phyloP scores from a whole-genome alignment of 2,888 invertebrate genomes.

The Agapostemon virescens region DNA sequence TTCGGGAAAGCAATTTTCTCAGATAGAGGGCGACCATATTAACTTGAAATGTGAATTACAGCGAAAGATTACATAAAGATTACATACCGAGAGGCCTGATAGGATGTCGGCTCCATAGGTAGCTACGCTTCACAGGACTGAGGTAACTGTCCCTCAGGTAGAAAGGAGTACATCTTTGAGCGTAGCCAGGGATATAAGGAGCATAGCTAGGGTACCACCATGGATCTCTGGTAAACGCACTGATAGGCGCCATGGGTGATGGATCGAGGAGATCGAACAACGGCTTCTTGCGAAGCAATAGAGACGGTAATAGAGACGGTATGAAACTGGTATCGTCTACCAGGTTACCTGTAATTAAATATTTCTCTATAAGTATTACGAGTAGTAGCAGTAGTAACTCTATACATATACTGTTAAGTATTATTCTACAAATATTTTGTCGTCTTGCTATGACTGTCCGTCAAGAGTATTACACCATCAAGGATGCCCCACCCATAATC shows the following conservation, averaged over 20 bases:
- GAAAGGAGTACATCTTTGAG: constrained; percentile 87
- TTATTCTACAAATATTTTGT: too few relatives aligned
- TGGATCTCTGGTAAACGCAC: constrained; percentile 91
- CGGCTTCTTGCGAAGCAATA: constrained; percentile 80
- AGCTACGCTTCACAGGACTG: constrained; percentile 94
- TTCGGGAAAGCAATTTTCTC: not conserved
- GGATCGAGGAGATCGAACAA: constrained; percentile 89
- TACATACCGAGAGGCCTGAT: constrained; percentile 94
- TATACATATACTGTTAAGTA: too few relatives aligned
- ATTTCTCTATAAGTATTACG: too few relatives aligned
- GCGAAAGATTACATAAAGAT: too few relatives aligned
- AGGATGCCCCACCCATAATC: too few relatives aligned
- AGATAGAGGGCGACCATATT: constrained; percentile 1
- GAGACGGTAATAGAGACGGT: constrained; percentile 68
- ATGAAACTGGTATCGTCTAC: constrained; percentile 71
- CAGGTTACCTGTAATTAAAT: constrained; percentile 71
- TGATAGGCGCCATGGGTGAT: constrained; percentile 88
- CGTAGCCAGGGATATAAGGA: constrained; percentile 86
- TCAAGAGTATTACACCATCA: too few relatives aligned
- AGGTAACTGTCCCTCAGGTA: constrained; percentile 93
- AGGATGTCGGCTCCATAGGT: constrained; percentile 95
- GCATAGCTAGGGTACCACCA: constrained; percentile 94
- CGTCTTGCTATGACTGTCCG: too few relatives aligned
- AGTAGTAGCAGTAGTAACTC: too few relatives aligned
- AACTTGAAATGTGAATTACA: not conserved